These are phyloP conservation scores for Tethya wilhelma DNA, from an alignment of 37 sponge, comb jelly and placozoan species.

Conservation along the genomic window DNA sequence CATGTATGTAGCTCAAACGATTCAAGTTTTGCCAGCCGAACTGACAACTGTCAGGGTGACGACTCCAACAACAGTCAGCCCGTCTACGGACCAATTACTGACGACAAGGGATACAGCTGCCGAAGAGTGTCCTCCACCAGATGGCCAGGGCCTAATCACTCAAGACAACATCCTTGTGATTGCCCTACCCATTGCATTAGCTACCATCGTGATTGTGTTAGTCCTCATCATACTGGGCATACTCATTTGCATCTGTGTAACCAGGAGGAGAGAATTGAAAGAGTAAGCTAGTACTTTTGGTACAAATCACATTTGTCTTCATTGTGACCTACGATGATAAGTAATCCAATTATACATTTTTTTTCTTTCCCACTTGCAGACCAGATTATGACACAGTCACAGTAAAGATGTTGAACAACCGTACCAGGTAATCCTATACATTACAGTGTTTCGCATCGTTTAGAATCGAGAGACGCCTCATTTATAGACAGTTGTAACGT, in stretches of 20 bases:
- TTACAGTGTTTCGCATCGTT: no score
- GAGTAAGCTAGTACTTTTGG: not conserved
- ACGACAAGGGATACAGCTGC: not conserved
- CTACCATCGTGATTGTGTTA: not conserved
- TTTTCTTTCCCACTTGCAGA: not conserved
- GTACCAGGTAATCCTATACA: not conserved
- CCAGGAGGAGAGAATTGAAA: not conserved
- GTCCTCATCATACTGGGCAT: not conserved
- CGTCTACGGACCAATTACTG: not conserved
- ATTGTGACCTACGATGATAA: not conserved
- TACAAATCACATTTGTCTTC: not conserved
- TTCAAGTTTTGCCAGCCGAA: no score
- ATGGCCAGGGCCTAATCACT: not conserved
- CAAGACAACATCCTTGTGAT: slow-evolving; percentile 15
- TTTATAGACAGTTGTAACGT: no score
- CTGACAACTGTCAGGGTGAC: not conserved
- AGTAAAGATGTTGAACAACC: not conserved
- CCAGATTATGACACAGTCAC: slow-evolving; percentile 1
- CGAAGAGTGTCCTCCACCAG: not conserved
- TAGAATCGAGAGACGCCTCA: no score
- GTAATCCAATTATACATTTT: not conserved
- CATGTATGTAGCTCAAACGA: not conserved
- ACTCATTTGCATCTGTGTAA: not conserved
- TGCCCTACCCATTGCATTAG: slow-evolving; percentile 12
- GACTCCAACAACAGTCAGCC: not conserved